phyloP scores from a whole-genome alignment of 2,888 invertebrate species.

The Drosophila demipolita region DNA sequence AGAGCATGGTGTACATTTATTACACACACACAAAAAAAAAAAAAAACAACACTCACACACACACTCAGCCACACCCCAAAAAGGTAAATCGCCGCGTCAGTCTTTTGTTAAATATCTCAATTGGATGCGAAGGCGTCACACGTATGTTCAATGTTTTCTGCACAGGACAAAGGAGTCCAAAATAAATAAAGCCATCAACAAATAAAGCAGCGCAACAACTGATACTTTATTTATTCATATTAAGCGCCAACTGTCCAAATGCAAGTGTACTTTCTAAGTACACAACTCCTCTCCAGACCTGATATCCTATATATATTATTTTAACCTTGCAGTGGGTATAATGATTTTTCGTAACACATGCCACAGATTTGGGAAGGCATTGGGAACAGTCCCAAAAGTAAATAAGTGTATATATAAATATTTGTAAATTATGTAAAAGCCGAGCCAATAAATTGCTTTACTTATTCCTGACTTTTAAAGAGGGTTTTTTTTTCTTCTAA shows the following conservation, averaged over 20 bases:
- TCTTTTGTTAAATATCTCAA: slow-evolving; percentile 79
- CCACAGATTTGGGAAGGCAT: neutral
- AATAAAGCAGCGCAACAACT: slow-evolving; percentile 10
- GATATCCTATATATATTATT: neutral
- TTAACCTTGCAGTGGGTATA: neutral
- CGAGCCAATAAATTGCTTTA: neutral
- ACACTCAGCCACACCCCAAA: slow-evolving; percentile 1
- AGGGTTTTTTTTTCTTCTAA: neutral
- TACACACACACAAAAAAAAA: slow-evolving; percentile 42
- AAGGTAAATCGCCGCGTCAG: slow-evolving; percentile 67
- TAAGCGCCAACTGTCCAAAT: slow-evolving; percentile 28
- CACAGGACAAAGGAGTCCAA: slow-evolving; percentile 14
- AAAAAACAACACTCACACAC: neutral
- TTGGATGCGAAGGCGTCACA: slow-evolving; percentile 54
- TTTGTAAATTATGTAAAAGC: too few species aligned
- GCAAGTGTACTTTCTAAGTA: neutral
- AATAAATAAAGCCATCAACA: slow-evolving; percentile 27
- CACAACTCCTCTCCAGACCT: neutral
- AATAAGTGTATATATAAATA: too few species aligned
- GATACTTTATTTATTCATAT: slow-evolving; percentile 65
- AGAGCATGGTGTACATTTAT: slow-evolving; percentile 63
- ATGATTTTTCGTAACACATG: neutral
- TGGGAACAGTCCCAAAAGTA: too few species aligned
- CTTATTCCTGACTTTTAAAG: neutral
- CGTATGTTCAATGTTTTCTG: slow-evolving; percentile 62